These are phyloP conservation scores for Melinopterus prodromus DNA, from an alignment of 2,888 invertebrate genomes.

Conservation along the genomic window DNA sequence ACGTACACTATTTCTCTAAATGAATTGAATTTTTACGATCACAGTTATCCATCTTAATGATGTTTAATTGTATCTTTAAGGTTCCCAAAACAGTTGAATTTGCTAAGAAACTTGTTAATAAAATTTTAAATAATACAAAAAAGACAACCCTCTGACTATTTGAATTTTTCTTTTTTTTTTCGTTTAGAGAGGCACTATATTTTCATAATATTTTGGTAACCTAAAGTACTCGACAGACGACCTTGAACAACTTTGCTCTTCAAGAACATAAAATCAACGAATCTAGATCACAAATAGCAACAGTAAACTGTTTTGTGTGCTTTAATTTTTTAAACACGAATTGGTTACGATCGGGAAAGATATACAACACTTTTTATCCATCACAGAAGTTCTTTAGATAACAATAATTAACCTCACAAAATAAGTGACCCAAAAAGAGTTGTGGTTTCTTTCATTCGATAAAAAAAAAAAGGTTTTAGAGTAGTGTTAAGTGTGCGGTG, in stretches of 20 bases:
- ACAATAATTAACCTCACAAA: too few relatives aligned
- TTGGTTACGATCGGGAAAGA: not conserved
- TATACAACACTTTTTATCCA: not conserved
- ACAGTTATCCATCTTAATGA: not conserved
- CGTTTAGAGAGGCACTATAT: too few relatives aligned
- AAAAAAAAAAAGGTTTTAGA: constrained; percentile 24
- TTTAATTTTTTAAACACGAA: not conserved
- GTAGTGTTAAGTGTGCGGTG: constrained; percentile 54
- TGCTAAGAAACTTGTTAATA: too few relatives aligned
- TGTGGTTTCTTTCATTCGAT: not conserved
- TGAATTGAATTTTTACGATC: not conserved
- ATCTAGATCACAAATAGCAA: not conserved
- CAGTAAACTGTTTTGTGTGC: not conserved
- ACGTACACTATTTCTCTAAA: not conserved
- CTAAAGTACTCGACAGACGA: too few relatives aligned
- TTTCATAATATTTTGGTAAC: too few relatives aligned
- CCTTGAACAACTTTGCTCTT: too few relatives aligned
- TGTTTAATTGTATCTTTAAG: not conserved
- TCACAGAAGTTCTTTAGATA: not conserved
- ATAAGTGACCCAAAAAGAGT: not conserved
- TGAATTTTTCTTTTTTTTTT: too few relatives aligned
- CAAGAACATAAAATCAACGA: too few relatives aligned
- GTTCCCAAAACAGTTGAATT: not conserved
- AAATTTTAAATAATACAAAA: too few relatives aligned
- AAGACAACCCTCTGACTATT: too few relatives aligned